Conservation (phyloP, 92 coral and sea anemone genomes). For the Porites divaricata region DNA sequence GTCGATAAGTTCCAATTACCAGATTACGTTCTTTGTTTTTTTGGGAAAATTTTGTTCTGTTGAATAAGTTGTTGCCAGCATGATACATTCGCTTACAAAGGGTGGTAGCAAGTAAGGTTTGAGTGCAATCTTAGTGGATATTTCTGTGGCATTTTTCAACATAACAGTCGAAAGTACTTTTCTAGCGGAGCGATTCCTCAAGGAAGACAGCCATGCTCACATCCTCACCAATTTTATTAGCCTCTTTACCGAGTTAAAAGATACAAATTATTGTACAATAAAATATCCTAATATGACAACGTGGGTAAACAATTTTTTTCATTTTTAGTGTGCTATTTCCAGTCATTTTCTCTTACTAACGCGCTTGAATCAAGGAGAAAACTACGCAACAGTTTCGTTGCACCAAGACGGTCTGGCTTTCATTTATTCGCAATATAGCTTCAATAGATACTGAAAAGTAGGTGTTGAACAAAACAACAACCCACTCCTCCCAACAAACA, state of each 20-base stretch:
- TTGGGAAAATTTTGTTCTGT: too few species aligned
- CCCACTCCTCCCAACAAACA: conserved; percentile 8
- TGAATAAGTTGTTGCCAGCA: too few species aligned
- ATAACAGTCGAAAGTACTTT: too few species aligned
- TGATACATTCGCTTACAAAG: too few species aligned
- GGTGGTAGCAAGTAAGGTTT: too few species aligned
- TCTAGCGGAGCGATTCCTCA: too few species aligned
- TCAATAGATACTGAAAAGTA: background rate
- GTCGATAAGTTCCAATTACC: too few species aligned
- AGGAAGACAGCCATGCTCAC: background rate
- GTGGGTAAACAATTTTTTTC: conserved; percentile 31
- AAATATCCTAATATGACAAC: conserved; percentile 44
- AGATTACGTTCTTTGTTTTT: too few species aligned
- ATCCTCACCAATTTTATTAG: conserved; percentile 48
- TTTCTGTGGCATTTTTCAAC: too few species aligned
- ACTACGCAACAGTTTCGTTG: conserved; percentile 1
- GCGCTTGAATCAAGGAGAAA: conserved; percentile 20
- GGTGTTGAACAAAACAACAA: background rate
- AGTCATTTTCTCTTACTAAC: conserved; percentile 3
- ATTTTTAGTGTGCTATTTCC: conserved; percentile 9
- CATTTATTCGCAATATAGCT: background rate
- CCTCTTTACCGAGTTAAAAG: conserved; percentile 36
- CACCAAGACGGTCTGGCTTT: conserved; percentile 18
- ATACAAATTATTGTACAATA: conserved; percentile 53
- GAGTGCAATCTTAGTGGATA: too few species aligned